Conservation (phyloP, 2,797 vertebrate genomes). For the Erithacus rubecula region DNA sequence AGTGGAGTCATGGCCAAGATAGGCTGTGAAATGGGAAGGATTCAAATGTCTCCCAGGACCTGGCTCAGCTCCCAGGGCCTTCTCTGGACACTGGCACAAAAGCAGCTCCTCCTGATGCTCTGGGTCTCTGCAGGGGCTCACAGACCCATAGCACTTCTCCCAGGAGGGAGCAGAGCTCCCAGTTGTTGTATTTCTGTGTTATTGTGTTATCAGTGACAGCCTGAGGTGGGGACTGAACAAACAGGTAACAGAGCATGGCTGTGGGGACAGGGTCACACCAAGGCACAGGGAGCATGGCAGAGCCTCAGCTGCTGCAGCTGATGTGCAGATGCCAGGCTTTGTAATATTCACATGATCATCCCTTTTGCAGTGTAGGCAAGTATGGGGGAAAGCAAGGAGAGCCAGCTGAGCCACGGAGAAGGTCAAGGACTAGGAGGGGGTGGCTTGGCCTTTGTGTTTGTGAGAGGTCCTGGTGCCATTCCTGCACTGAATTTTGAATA, state of each 20-base stretch:
- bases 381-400: not conserved
- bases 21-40: not conserved
- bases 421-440: not conserved
- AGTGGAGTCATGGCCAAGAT: not conserved
- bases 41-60: not conserved
- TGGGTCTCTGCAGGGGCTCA: not conserved
- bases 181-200: not conserved
- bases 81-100: not conserved
- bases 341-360: not conserved
- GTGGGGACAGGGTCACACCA: not conserved
- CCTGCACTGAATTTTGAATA: not conserved
- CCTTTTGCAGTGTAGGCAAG: constrained; percentile 15
- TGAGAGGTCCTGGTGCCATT: not conserved
- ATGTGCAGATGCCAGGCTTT: constrained; percentile 20
- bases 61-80: not conserved
- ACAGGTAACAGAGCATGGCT: not conserved
- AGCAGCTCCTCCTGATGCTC: not conserved
- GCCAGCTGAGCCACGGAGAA: not conserved
- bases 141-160: not conserved
- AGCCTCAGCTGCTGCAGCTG: constrained; percentile 36
- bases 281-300: not conserved
- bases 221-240: not conserved
- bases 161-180: not conserved
- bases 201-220: not conserved
- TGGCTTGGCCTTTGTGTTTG: not conserved